Evolutionary conservation across 2,797 vertebrate genomes (phyloP).

Genomic region (Cyclopterus lumpus): DNA sequence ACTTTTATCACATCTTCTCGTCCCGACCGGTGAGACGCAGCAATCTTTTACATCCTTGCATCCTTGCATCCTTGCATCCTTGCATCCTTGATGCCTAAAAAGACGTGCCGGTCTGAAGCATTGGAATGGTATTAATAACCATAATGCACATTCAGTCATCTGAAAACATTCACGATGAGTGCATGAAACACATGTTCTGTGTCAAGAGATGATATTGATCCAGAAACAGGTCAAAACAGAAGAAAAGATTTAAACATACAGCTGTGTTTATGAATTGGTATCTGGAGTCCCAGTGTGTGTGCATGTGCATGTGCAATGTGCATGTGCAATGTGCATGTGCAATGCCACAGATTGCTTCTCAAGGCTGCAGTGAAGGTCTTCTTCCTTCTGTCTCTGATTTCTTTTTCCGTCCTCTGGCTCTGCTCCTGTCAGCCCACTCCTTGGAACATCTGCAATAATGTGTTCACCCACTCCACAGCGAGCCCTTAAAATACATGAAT

Average conservation of each 20-base stretch:
- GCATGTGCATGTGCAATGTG: no score
- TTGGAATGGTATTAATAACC: neutral
- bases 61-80: no score
- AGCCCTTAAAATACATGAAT: constrained; percentile 69
- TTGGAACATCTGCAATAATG: constrained; percentile 69
- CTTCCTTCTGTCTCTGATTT: neutral
- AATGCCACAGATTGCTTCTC: neutral
- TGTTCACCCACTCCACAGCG: constrained; percentile 59
- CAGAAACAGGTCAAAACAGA: constrained; percentile 7
- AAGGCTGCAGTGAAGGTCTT: constrained; percentile 24
- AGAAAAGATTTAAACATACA: constrained; percentile 5
- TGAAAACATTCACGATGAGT: neutral
- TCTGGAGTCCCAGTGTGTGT: constrained; percentile 1
- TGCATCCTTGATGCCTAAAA: no score
- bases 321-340: no score
- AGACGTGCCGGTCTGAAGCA: neutral
- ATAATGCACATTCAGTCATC: neutral
- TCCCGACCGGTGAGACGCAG: no score
- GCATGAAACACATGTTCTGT: neutral
- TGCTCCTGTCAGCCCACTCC: constrained; percentile 56
- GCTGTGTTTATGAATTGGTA: neutral
- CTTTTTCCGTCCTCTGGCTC: constrained; percentile 41
- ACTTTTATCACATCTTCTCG: no score
- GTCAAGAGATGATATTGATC: neutral
- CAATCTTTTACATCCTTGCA: no score